Conservation (phyloP, 1,140 invertebrate genomes). For the Philaenus spumarius region DNA sequence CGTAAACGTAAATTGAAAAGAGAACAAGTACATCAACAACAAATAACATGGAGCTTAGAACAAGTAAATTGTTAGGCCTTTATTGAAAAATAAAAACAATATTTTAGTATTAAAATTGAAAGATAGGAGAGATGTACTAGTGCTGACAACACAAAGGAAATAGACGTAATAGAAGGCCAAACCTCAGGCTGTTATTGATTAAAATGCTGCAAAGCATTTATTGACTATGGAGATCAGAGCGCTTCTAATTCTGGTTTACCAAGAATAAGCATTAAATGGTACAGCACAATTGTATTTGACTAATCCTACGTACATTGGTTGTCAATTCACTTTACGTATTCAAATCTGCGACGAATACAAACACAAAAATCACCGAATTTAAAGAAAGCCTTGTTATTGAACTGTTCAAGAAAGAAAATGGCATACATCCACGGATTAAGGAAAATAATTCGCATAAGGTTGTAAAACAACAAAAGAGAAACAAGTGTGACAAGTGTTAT, state of each 20-base stretch:
- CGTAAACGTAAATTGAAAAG: too few relatives aligned
- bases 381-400: background rate
- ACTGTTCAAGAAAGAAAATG: too few relatives aligned
- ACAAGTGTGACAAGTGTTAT: too few relatives aligned
- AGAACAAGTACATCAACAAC: too few relatives aligned
- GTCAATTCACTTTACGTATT: background rate
- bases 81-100: too few relatives aligned
- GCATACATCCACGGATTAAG: too few relatives aligned
- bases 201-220: slow-evolving; percentile 2
- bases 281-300: slow-evolving; percentile 4
- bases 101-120: slow-evolving; percentile 7
- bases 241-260: background rate
- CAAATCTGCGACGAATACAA: background rate
- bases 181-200: background rate
- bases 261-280: background rate
- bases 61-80: too few relatives aligned
- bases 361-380: background rate
- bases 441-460: too few relatives aligned
- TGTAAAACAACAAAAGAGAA: too few relatives aligned
- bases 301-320: background rate
- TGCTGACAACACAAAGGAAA: background rate
- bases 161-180: background rate
- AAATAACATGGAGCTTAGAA: too few relatives aligned
- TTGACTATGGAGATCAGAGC: background rate
- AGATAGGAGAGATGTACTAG: background rate